Evolutionary conservation across 1,140 invertebrate genomes (phyloP).

Genomic region (Elymnias hypermnestra): DNA sequence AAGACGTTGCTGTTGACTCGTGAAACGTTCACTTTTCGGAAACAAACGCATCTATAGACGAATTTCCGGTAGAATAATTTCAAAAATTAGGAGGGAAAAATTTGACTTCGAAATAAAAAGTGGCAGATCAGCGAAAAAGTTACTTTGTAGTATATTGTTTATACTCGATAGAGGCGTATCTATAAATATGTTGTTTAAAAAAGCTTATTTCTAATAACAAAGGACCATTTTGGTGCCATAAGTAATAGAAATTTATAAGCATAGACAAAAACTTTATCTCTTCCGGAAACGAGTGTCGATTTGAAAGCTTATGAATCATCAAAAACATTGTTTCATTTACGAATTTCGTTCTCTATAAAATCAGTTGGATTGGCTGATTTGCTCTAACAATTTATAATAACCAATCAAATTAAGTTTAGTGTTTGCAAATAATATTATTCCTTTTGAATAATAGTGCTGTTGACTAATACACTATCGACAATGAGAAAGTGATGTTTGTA

Average conservation of each 20-base stretch:
- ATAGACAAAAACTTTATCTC: conserved; percentile 43
- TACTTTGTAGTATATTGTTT: too few species aligned
- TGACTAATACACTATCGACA: too few species aligned
- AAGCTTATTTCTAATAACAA: background rate
- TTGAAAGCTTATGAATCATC: conserved; percentile 68
- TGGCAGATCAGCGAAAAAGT: too few species aligned
- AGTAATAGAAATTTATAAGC: conserved; percentile 22
- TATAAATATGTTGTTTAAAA: background rate
- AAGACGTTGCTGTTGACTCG: conserved; percentile 77
- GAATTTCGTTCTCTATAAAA: conserved; percentile 19
- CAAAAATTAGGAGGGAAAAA: conserved; percentile 60
- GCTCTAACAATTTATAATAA: background rate
- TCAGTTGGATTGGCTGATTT: conserved; percentile 32
- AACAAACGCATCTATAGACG: conserved; percentile 75
- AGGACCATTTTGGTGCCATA: conserved; percentile 23
- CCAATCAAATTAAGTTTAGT: conserved; percentile 27
- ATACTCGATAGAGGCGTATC: too few species aligned
- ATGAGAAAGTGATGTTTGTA: too few species aligned
- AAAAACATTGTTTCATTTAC: conserved; percentile 49
- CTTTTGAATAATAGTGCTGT: background rate
- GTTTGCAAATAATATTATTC: background rate
- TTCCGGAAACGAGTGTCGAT: conserved; percentile 71
- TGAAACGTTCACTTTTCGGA: conserved; percentile 75
- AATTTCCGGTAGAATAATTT: conserved; percentile 69
- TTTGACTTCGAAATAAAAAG: conserved; percentile 7